These are phyloP conservation scores for Taurulus bubalis DNA, from an alignment of 2,113 vertebrate species.

Conservation along the genomic window DNA sequence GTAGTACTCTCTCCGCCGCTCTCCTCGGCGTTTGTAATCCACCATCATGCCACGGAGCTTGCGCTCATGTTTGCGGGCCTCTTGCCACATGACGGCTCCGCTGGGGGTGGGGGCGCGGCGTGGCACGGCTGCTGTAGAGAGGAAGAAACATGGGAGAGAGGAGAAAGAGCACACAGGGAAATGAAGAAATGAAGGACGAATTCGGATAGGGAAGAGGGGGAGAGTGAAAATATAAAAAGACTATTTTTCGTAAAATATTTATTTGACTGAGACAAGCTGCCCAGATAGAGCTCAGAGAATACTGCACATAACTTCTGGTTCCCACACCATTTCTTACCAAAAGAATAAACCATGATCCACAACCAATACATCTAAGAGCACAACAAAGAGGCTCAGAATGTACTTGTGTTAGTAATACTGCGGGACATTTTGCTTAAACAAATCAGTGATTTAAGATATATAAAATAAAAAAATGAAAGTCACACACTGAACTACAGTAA, in stretches of 20 bases:
- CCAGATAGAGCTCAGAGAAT: not conserved
- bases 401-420: not conserved
- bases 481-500: not conserved
- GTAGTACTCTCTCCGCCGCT: conserved; percentile 93
- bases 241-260: not conserved
- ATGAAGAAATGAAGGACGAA: not conserved
- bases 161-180: not conserved
- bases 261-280: not conserved
- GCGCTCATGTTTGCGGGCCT: conserved; percentile 96
- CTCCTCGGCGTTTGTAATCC: conserved; percentile 94
- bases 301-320: not conserved
- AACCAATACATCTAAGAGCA: conserved; percentile 3
- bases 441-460: not conserved
- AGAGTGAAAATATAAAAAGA: not conserved
- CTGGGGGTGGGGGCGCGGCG: conserved; percentile 84
- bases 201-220: not conserved
- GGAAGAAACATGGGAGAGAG: not conserved
- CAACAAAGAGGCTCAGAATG: not conserved
- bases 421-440: not conserved
- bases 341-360: not conserved
- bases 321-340: not conserved
- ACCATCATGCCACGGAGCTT: conserved; percentile 99
- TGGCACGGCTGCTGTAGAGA: conserved; percentile 81
- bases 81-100: conserved; percentile 94
- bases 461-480: not conserved